A percentile compares a stretch with the other conserved stretches of the same genome.
phyloP scores from a whole-genome alignment of 1,140 invertebrate genomes.

The Drosophila santomea region DNA sequence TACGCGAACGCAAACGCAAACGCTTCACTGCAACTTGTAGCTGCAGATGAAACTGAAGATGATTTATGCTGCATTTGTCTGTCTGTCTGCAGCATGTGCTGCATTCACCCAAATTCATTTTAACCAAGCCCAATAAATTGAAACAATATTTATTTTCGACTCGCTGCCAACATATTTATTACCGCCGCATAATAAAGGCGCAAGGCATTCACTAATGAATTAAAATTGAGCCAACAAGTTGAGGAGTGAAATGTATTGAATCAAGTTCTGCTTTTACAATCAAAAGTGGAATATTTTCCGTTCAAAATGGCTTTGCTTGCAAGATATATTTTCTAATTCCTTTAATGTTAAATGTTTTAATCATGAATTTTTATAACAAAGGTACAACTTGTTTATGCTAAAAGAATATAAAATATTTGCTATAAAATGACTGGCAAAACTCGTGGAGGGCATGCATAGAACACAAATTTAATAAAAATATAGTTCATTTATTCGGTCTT shows the following conservation, averaged over 20 bases:
- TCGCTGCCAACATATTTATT: constrained; percentile 75
- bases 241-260: background rate
- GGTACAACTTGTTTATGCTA: too few species aligned
- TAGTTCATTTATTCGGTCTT: background rate
- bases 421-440: background rate
- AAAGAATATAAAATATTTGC: too few species aligned
- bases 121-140: constrained; percentile 64
- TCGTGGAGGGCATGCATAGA: background rate
- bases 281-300: too few species aligned
- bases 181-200: constrained; percentile 34
- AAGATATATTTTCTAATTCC: too few species aligned
- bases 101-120: constrained; percentile 30
- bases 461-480: background rate
- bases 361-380: too few species aligned
- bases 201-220: constrained; percentile 26
- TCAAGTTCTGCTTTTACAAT: too few species aligned
- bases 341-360: too few species aligned
- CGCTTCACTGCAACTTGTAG: constrained; percentile 70
- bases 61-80: constrained; percentile 55
- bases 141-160: constrained; percentile 68
- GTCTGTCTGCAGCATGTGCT: constrained; percentile 62
- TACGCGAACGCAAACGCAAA: constrained; percentile 58
- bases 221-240: background rate
- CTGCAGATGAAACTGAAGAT: constrained; percentile 64
- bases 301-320: too few species aligned